These are phyloP conservation scores for Drosophila sucinea DNA, from an alignment of 1,140 invertebrate species.

Conservation along the genomic window DNA sequence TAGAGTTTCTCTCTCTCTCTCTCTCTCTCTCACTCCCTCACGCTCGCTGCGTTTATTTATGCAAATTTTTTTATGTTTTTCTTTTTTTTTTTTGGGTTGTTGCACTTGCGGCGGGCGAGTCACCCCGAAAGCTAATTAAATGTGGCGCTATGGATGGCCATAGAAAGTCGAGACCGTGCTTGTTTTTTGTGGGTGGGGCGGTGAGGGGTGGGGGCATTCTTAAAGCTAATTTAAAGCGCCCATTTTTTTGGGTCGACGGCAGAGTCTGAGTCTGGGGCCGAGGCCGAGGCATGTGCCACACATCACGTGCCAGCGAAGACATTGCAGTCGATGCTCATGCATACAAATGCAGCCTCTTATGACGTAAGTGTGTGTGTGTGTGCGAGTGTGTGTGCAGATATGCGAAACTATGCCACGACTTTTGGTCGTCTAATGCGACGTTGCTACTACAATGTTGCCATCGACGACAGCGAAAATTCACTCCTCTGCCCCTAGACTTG, in stretches of 20 bases:
- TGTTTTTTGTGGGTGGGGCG: background rate
- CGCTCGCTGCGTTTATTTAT: constrained; percentile 47
- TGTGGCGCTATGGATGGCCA: constrained; percentile 59
- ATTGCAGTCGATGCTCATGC: constrained; percentile 68
- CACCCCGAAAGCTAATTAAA: constrained; percentile 66
- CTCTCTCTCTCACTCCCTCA: too few relatives aligned
- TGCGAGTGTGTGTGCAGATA: constrained; percentile 44
- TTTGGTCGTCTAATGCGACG: constrained; percentile 61
- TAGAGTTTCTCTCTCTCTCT: constrained; percentile 18
- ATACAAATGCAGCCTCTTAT: constrained; percentile 75
- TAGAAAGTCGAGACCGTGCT: constrained; percentile 45
- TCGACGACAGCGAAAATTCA: constrained; percentile 1
- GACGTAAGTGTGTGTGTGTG: constrained; percentile 61
- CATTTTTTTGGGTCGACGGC: background rate
- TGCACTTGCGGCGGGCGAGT: constrained; percentile 72
- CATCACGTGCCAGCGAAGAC: constrained; percentile 76
- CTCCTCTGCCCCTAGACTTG: background rate
- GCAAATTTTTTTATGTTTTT: constrained; percentile 62
- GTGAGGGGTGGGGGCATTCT: constrained; percentile 41
- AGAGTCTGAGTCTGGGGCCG: background rate
- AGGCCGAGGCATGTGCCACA: constrained; percentile 66
- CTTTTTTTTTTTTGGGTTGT: constrained; percentile 39
- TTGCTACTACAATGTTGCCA: constrained; percentile 65
- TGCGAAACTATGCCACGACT: constrained; percentile 68
- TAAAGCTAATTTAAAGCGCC: constrained; percentile 73